Base-by-base conservation (phyloP, 1,140 invertebrate species). In the Aphaenogaster ashmeadi region DNA sequence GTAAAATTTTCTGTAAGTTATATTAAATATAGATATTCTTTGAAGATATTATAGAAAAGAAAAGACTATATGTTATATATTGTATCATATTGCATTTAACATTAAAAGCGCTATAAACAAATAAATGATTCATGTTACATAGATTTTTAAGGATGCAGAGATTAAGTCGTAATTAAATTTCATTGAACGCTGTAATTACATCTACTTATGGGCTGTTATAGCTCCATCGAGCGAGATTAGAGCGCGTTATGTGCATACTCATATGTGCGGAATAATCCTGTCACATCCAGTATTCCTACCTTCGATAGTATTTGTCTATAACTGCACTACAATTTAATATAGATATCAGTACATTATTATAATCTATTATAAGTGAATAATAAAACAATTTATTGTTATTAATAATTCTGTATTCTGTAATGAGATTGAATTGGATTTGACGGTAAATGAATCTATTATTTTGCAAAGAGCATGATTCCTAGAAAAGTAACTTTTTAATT, bases 261-360 rank as follows among this genome's bases (percentile, higher is more conserved):
- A 58, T 58, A 41, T 44, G n/a, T 78, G 74, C 54, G 9, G 74
- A 60, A 78, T 78, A 78, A 78, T 78, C 38, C 54, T 78, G 66
- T 69, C 41, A 69, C 66, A 69, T 69, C 15, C 36, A 56, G 56
- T 78, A 33, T 44, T 62, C 75, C 41, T 62, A 62, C 6, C 27
- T 62, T 64, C 2, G 8, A 36, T 47, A 64, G 38, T 47, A 62
- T 69, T 69, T 69, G 41, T 78, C 52, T n/a, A 6, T 74, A 74
- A 15, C 27, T 33, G 11, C 8, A 21, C 52, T 56, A 15, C 38
- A 74, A 74, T 54, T 54, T 75, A 58, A 58, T 75, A n/a, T 21
- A 75, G 36, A 58, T 33, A 58, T 75, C 36, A 58, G 2, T 75
- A 27, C 44, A 75, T 75, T 75, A 41, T 58, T 58, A 27, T 69